Evolutionary conservation across 2,797 vertebrate species (phyloP), one percentile per base, ranked within the genome.

Genomic region (Pterois miles): DNA sequence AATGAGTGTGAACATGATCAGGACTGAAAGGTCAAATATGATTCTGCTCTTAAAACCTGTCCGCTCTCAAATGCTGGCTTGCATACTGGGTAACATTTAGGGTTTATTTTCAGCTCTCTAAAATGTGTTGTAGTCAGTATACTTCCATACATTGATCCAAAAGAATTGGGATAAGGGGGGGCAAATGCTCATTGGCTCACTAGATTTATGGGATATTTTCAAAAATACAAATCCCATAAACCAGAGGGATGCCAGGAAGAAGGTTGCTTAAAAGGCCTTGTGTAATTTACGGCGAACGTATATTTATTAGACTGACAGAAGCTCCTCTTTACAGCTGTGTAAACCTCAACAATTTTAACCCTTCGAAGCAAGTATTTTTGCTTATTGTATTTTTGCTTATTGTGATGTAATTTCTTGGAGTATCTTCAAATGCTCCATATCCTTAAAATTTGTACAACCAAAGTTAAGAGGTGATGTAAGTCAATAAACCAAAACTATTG

Each of bases 201-300:
- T 18, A 65, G 81, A 90, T 89, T 86, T 80, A 92, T 74, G 63
- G 52, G 12, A 3, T 80, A 52, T 88, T 86, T 81, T 83, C 20
- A n/a, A 73, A 84, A 66, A 66, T 75, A 31, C 48, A 76, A 68
- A 63, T 66, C 76, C 71, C 65, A 80, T 77, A 82, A 85, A 75
- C 88, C 83, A 81, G 31, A 48, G 22, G 43, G 36, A 73, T 36
- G 27, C 27, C 4, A 12, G 70, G 8, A 60, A 8, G 13, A n/a
- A 31, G 22, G 31, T 2, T 4, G 3, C 18, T 8, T 27, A 20
- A 6, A 12, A 14, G 25, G 27, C 40, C 20, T 25, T 16, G 22
- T 16, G 16, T 8, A 29, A 56, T 66, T 31, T 16, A 8, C 4
- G 2, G 20, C 3, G 2, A 58, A 43, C 43, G 27, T 18, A 23